phyloP scores from a whole-genome alignment of 2,113 vertebrate genomes.

The Abramis brama region DNA sequence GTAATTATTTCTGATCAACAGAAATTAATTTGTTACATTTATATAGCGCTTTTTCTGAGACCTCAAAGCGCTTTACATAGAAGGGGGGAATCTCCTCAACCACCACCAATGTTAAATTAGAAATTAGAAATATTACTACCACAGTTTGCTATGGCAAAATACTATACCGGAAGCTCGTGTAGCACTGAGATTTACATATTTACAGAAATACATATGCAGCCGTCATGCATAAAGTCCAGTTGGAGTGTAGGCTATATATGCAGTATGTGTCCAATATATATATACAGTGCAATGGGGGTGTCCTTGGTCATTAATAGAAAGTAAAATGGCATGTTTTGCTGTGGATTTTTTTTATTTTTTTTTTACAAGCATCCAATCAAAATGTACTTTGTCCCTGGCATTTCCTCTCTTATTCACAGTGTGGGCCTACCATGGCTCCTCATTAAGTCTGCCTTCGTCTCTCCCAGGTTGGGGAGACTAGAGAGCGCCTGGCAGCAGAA shows the following conservation, averaged over 20 bases:
- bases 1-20: too few species aligned
- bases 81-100: too few species aligned
- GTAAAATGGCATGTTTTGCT: conserved; percentile 64
- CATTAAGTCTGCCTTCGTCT: conserved; percentile 58
- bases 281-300: not conserved
- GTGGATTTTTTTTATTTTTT: conserved; percentile 59
- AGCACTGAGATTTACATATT: too few species aligned
- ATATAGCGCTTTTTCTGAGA: too few species aligned
- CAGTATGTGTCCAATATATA: too few species aligned
- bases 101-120: too few species aligned
- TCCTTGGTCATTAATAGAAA: conserved; percentile 54
- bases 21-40: too few species aligned
- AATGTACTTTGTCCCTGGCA: conserved; percentile 32
- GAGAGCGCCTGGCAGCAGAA: conserved; percentile 58
- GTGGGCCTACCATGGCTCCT: conserved; percentile 52
- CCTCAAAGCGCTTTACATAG: too few species aligned
- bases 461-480: conserved; percentile 48
- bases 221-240: not conserved
- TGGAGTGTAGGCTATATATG: not conserved
- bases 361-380: conserved; percentile 57
- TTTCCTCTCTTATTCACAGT: conserved; percentile 48
- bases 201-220: not conserved
- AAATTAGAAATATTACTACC: too few species aligned
- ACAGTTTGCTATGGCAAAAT: too few species aligned
- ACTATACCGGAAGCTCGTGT: too few species aligned